Evolutionary conservation across 1,140 invertebrate species (phyloP).

Genomic region (Drosophila grimshawi): DNA sequence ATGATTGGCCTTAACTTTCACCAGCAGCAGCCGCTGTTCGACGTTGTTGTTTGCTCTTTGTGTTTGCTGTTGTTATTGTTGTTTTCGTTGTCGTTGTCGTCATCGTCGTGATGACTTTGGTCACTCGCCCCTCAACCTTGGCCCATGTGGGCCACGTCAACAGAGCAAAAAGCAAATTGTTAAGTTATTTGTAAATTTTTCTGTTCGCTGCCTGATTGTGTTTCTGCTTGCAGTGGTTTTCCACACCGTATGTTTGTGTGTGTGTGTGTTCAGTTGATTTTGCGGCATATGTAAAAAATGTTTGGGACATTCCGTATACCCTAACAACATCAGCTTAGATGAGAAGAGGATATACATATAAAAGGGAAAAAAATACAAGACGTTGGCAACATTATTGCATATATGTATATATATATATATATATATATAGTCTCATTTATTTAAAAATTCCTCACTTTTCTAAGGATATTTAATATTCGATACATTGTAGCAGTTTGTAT

Average conservation of each 20-base stretch:
- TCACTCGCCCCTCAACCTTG: conserved; percentile 39
- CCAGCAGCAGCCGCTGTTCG: conserved; percentile 48
- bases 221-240: conserved; percentile 10
- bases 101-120: conserved; percentile 50
- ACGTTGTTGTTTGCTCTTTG: conserved; percentile 20
- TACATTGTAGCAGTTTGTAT: conserved; percentile 21
- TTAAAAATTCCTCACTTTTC: neutral
- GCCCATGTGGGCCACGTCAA: conserved; percentile 41
- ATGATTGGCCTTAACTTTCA: conserved; percentile 77
- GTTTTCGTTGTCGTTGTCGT: conserved; percentile 14
- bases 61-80: conserved; percentile 8
- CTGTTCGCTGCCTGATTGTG: conserved; percentile 45
- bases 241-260: conserved; percentile 4
- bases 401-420: neutral
- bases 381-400: neutral
- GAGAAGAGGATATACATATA: neutral
- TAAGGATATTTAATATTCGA: conserved; percentile 42
- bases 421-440: neutral
- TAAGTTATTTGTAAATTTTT: conserved; percentile 79
- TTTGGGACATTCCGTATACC: conserved; percentile 3
- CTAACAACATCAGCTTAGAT: neutral
- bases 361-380: neutral
- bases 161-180: conserved; percentile 76
- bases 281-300: conserved; percentile 5
- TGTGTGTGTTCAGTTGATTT: conserved; percentile 20